Evolutionary conservation across 1,140 invertebrate species (phyloP), one percentile per base, ranked within the genome.

Genomic region (Aphis gossypii): DNA sequence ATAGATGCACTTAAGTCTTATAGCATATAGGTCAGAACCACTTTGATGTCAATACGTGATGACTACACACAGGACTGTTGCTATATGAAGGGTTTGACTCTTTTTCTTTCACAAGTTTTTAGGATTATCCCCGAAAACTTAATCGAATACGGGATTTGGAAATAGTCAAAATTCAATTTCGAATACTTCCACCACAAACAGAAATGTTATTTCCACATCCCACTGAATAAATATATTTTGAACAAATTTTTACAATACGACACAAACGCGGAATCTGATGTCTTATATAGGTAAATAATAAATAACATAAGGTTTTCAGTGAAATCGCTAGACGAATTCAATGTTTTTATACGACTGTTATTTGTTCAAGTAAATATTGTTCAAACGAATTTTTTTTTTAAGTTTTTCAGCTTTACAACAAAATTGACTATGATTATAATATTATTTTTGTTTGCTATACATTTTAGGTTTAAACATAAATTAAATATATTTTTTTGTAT

Each of bases 31-130:
- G 88, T 44, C 88, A 60, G 20, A 60, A 30, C 56, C 38, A 38
- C 38, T 90, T 90, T 68, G 89, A 90, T 90, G 89, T 90, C 56
- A 41, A 90, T 90, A 90, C 89, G 54, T 60, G 89, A 68, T 30
- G n/a, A 68, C 23, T 68, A n/a, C 41, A 51, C n/a, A 21, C n/a
- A 4, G 25, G 20, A 35, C 14, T 18, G 54, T 30, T 20, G 6
- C 87, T 35, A 48, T 35, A 56, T 38, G 38, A 14, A 38, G 6
- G 20, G 54, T 21, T 44, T 20, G 35, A 56, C 38, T 60, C 38
- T 14, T 90, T n/a, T 90, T 68, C 23, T 90, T 90, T n/a, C 21
- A 46, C 56, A 41, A 68, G 89, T 90, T 56, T 51, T 60, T 68
- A 44, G 89, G 89, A 90, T 90, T 90, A 90, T 90, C 89, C 25